Evolutionary conservation across 2,113 vertebrate species (phyloP).

Genomic region (Podilymbus podiceps): DNA sequence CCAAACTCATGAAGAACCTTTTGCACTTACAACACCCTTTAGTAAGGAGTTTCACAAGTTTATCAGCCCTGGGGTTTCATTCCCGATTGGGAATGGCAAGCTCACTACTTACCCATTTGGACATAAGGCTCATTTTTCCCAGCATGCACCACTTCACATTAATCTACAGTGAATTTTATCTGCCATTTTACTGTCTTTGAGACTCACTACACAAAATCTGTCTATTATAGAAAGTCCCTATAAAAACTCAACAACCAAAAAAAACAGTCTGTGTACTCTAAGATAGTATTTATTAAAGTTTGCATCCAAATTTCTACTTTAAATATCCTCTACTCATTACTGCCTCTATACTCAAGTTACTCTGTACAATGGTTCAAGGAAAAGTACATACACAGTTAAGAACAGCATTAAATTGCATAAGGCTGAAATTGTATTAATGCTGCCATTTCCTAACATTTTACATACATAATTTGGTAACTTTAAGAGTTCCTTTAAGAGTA

Average conservation of each 20-base stretch:
- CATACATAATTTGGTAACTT: background rate
- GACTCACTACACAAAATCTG: background rate
- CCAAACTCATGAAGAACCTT: background rate
- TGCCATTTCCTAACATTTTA: background rate
- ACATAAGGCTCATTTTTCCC: background rate
- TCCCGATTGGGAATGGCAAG: background rate
- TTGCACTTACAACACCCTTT: background rate
- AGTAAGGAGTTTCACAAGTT: background rate
- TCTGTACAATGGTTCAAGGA: background rate
- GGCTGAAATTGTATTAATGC: background rate
- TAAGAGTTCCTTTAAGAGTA: background rate
- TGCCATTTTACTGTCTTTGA: background rate
- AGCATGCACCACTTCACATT: background rate
- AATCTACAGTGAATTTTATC: background rate
- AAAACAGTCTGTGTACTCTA: fast-evolving
- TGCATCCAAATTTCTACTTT: background rate
- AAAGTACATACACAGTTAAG: background rate
- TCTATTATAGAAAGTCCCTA: background rate
- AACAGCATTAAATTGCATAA: background rate
- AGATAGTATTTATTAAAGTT: background rate
- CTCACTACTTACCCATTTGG: background rate
- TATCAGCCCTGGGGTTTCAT: background rate
- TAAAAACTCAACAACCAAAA: background rate
- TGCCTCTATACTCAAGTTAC: background rate
- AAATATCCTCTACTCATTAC: background rate